Conservation (phyloP, 1,140 invertebrate genomes). For the Yoshiicerus persimilis region DNA sequence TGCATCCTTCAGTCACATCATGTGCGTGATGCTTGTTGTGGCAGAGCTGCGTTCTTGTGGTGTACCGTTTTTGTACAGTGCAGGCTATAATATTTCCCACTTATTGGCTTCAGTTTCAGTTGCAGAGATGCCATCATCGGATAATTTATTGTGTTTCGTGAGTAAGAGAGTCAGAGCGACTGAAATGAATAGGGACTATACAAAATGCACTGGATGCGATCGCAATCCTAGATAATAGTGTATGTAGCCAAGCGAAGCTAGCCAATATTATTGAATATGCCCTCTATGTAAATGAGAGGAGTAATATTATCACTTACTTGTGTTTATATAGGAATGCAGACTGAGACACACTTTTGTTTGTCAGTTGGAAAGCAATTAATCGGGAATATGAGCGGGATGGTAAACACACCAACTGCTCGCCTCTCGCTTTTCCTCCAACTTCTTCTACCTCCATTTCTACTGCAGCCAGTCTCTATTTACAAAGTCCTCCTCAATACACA, state of each 20-base stretch:
- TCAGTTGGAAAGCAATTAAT: not conserved
- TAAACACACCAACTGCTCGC: not conserved
- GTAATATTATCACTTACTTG: not conserved
- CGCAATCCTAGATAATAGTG: too few species aligned
- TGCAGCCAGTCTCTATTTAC: not conserved
- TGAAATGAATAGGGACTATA: not conserved
- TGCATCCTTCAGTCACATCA: not conserved
- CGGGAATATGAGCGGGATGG: not conserved
- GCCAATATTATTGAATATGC: not conserved
- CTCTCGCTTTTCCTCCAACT: not conserved
- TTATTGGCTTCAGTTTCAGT: too few species aligned
- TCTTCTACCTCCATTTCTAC: not conserved
- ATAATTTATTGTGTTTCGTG: not conserved
- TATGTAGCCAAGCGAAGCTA: too few species aligned
- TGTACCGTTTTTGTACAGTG: not conserved
- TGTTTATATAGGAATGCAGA: not conserved
- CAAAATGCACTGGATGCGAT: too few species aligned
- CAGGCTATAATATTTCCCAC: not conserved
- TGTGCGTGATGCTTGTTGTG: not conserved
- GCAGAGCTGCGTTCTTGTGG: not conserved
- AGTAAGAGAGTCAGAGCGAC: not conserved
- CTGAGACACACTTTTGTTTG: not conserved
- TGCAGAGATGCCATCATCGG: not conserved
- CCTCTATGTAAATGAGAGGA: not conserved
- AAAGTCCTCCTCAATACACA: too few species aligned